Evolutionary conservation across 92 coral and sea anemone species (phyloP).

Genomic region (Actinostola sp.): DNA sequence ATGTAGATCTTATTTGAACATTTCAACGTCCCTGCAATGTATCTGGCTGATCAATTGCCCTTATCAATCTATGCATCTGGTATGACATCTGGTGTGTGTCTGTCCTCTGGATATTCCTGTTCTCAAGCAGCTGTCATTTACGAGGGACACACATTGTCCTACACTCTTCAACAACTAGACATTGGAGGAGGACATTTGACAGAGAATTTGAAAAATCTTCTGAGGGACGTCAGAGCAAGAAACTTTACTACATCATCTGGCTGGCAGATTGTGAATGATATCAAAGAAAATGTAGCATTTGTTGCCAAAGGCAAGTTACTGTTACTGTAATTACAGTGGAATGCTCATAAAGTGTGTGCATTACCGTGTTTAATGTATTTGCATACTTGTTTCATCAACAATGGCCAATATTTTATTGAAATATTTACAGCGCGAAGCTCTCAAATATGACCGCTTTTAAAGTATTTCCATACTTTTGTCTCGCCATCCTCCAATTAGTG

Average conservation of each 20-base stretch:
- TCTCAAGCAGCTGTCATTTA: slow-evolving; percentile 95
- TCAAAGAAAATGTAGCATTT: slow-evolving; percentile 83
- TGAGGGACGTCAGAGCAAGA: slow-evolving; percentile 81
- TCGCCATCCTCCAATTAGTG: no score
- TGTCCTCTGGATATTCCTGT: slow-evolving; percentile 92
- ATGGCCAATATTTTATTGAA: no score
- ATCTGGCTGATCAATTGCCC: slow-evolving; percentile 82
- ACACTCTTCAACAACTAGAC: slow-evolving; percentile 85
- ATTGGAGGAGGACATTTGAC: slow-evolving; percentile 91
- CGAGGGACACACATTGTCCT: slow-evolving; percentile 83
- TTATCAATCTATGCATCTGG: slow-evolving; percentile 91
- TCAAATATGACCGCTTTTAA: no score
- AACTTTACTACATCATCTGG: slow-evolving; percentile 91
- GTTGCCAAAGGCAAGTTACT: slow-evolving; percentile 76
- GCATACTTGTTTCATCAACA: no score
- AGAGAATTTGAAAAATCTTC: slow-evolving; percentile 76
- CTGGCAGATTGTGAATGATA: slow-evolving; percentile 96
- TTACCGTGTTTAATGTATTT: no score
- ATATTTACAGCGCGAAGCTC: no score
- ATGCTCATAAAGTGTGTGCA: no score
- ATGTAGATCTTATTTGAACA: slow-evolving; percentile 93
- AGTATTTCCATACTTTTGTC: no score
- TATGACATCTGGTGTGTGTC: slow-evolving; percentile 79
- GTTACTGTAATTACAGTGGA: background rate
- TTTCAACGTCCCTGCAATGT: slow-evolving; percentile 90